A percentile compares a stretch with the other conserved stretches of the same genome.
Conservation (phyloP, 2,113 vertebrate genomes). For the Hydrochoerus hydrochaeris region DNA sequence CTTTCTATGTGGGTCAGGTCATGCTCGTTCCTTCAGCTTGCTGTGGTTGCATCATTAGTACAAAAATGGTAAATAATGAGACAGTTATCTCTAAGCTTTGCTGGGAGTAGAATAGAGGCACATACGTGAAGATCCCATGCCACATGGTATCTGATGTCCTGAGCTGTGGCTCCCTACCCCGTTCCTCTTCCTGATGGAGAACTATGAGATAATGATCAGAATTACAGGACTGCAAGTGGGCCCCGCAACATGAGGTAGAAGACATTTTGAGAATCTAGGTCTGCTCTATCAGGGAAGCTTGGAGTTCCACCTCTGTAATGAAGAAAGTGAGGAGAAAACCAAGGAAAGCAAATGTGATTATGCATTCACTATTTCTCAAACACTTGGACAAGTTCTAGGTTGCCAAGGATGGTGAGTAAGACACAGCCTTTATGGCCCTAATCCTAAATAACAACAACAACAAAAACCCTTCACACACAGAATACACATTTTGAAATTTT, state of each 20-base stretch:
- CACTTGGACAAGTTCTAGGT: background rate
- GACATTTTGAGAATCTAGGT: background rate
- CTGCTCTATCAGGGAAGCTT: background rate
- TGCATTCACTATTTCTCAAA: background rate
- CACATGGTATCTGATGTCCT: background rate
- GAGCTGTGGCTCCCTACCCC: background rate
- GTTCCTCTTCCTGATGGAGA: background rate
- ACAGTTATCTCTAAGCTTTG: background rate
- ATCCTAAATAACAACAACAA: background rate
- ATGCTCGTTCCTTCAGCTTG: background rate
- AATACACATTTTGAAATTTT: conserved; percentile 12
- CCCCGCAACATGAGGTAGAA: background rate
- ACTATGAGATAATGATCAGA: background rate
- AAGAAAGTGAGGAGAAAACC: background rate
- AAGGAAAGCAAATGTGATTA: background rate
- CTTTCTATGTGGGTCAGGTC: background rate
- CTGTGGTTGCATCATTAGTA: conserved; percentile 22
- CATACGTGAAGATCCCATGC: rapidly evolving
- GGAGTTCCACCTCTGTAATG: background rate
- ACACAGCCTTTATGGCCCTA: background rate
- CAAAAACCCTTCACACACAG: background rate
- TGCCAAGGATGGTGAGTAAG: background rate
- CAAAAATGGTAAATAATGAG: background rate
- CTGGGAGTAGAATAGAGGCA: background rate
- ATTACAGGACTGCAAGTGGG: background rate